Evolutionary conservation across 1,140 invertebrate genomes (phyloP).

Genomic region (Anagrus nilaparvatae): DNA sequence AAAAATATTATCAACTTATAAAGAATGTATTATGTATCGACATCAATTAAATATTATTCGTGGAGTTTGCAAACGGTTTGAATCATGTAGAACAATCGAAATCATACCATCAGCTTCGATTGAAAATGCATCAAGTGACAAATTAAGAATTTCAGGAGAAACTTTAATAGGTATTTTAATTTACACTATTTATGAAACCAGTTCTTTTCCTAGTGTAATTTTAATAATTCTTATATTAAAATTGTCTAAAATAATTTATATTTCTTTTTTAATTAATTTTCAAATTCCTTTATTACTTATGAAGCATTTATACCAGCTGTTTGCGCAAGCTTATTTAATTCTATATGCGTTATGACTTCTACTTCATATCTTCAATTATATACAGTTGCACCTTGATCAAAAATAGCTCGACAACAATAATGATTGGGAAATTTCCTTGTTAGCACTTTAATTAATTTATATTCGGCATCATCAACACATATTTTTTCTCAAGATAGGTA

Average conservation of each 20-base stretch:
- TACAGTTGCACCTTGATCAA: slow-evolving; percentile 63
- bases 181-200: slow-evolving; percentile 51
- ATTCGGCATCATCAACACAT: slow-evolving; percentile 62
- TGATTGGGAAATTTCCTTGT: slow-evolving; percentile 86
- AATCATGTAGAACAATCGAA: slow-evolving; percentile 40
- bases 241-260: slow-evolving; percentile 3
- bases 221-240: slow-evolving; percentile 9
- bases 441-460: slow-evolving; percentile 67
- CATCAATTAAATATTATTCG: slow-evolving; percentile 67
- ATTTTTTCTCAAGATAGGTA: slow-evolving; percentile 80
- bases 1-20: slow-evolving; percentile 67
- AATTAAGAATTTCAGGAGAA: slow-evolving; percentile 67
- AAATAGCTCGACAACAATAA: slow-evolving; percentile 62
- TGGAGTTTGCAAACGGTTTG: slow-evolving; percentile 59
- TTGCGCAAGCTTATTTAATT: slow-evolving; percentile 59
- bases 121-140: slow-evolving; percentile 57
- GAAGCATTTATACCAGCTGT: slow-evolving; percentile 47
- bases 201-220: slow-evolving; percentile 36
- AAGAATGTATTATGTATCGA: slow-evolving; percentile 69
- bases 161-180: slow-evolving; percentile 67
- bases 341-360: slow-evolving; percentile 46
- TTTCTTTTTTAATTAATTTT: background rate
- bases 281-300: slow-evolving; percentile 33
- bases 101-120: slow-evolving; percentile 37
- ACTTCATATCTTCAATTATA: slow-evolving; percentile 56